Evolutionary conservation across 2,888 invertebrate genomes (phyloP), one percentile per base, ranked within the genome.

Genomic region (Mylabris sibirica): DNA sequence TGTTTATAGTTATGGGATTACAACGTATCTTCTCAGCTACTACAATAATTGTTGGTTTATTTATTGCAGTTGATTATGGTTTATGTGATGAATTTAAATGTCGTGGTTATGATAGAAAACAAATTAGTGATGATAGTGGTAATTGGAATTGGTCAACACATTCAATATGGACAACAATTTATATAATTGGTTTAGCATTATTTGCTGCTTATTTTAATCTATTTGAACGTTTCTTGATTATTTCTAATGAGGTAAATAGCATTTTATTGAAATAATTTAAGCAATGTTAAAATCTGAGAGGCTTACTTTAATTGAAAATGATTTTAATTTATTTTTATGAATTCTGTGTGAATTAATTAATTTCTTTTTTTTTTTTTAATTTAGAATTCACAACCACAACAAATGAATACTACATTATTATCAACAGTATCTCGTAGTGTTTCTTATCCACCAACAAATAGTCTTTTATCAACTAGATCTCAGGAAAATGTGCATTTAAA

Each of bases 31-130:
- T 89, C 79, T 88, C 88, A 57, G 87, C 87, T 22, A 88, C 89
- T 57, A 88, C 88, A n/a, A 87, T 89, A 72, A 87, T 89, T 60
- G 88, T 88, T 35, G 89, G 89, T 9, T 81, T 89, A 34, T 89
- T 89, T 77, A 87, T 89, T 75, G 87, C 88, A 65, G 88, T 89
- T 20, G 89, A 89, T 80, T 89, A 89, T 78, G 89, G 88, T 5
- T 83, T 89, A 14, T 89, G 89, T 77, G 88, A 89, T 78, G 88
- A 89, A 79, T 89, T 89, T 77, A 85, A 88, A 62, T 89, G 89
- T 77, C 85, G 89, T 70, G 89, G 89, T 12, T 83, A 83, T 76
- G 86, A 86, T 72, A 80, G 86, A 49, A 81, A 85, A 64, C 78
- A 79, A 44, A 78, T 82, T 24, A 76, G 79, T 20, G 84, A 85